Conservation (phyloP, 2,888 invertebrate species). For the Phymatocera aterrima region DNA sequence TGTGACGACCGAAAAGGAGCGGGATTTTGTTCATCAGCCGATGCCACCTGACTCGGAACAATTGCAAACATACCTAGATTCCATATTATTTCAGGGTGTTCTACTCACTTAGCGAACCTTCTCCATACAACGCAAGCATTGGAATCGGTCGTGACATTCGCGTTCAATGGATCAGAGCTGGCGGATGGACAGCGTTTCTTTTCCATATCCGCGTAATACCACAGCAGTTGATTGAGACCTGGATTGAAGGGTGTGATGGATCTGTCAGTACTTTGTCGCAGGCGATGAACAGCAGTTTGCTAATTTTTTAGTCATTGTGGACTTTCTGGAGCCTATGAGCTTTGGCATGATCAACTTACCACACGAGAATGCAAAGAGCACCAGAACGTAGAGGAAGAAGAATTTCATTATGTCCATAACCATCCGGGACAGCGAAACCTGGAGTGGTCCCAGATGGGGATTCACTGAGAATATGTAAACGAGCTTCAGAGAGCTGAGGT, state of each 20-base stretch:
- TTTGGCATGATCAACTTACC: slow-evolving; percentile 79
- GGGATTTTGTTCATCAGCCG: not conserved
- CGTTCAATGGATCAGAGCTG: slow-evolving; percentile 66
- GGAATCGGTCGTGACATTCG: slow-evolving; percentile 76
- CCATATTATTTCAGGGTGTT: not conserved
- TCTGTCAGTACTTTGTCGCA: not conserved
- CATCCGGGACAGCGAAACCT: slow-evolving; percentile 96
- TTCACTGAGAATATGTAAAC: slow-evolving; percentile 99
- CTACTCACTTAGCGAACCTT: slow-evolving; percentile 88
- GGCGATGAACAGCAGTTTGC: not conserved
- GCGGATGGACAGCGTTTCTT: slow-evolving; percentile 85
- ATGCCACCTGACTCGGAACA: not conserved
- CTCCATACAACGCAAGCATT: slow-evolving; percentile 91
- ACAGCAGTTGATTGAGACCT: slow-evolving; percentile 89
- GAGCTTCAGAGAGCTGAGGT: slow-evolving; percentile 92
- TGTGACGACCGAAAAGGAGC: too few relatives aligned
- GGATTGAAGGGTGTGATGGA: slow-evolving; percentile 50
- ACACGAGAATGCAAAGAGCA: slow-evolving; percentile 96
- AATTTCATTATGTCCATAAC: slow-evolving; percentile 97
- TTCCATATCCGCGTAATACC: slow-evolving; percentile 96
- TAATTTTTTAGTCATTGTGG: not conserved
- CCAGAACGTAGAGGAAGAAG: slow-evolving; percentile 93
- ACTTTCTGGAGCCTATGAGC: not conserved
- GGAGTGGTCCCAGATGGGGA: slow-evolving; percentile 96
- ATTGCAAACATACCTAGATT: not conserved